These are phyloP conservation scores for Caenorhabditis brenneri DNA, from an alignment of 1,140 invertebrate species.

Conservation along the genomic window DNA sequence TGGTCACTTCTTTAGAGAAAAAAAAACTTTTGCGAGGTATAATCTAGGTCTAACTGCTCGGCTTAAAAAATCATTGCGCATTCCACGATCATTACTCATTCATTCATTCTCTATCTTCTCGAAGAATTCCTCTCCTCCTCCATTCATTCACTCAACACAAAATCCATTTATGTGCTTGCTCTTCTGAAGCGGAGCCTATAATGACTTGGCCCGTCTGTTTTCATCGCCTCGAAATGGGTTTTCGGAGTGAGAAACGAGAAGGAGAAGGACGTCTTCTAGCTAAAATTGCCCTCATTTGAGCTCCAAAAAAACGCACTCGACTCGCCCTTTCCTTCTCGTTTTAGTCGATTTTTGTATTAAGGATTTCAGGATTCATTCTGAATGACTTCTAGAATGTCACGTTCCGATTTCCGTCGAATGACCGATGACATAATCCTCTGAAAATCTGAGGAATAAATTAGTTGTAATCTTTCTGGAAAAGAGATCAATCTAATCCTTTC, in stretches of 20 bases:
- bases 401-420: background rate
- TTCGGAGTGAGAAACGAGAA: background rate
- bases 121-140: background rate
- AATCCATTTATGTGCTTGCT: slow-evolving; percentile 28
- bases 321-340: background rate
- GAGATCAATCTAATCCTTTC: slow-evolving; percentile 14
- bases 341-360: background rate
- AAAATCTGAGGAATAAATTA: background rate
- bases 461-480: background rate
- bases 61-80: background rate
- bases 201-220: slow-evolving; percentile 30
- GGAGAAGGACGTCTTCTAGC: background rate
- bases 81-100: slow-evolving; percentile 19
- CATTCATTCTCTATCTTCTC: background rate
- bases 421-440: slow-evolving; percentile 16
- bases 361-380: background rate
- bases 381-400: too few relatives aligned
- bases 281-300: slow-evolving; percentile 29
- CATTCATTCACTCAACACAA: background rate
- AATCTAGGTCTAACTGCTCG: background rate
- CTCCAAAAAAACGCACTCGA: background rate
- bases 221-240: slow-evolving; percentile 38
- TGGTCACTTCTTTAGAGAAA: background rate
- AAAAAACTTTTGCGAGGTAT: background rate
- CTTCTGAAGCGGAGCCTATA: slow-evolving; percentile 14